Evolutionary conservation across 2,888 invertebrate genomes (phyloP), one percentile per base, ranked within the genome.

Genomic region (Tridacna gigas): DNA sequence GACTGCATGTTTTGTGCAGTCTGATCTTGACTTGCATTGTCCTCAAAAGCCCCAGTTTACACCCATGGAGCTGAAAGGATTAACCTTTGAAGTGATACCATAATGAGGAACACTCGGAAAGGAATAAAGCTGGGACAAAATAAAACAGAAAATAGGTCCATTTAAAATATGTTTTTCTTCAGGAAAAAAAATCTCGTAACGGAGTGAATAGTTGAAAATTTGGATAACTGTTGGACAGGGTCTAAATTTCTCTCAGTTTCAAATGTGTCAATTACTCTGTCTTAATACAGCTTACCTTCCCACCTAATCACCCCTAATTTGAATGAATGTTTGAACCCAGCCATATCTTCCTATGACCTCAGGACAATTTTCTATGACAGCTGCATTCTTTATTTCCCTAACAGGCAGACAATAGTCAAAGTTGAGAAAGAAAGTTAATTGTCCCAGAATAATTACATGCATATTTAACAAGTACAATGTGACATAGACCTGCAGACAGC

Each of bases 251-350:
- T 71, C 71, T 47, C 45, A n/a, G 11, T 71, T 22, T 22, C 37
- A 71, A 47, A n/a, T 22, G 48, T 48, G n/a, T 45, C 71, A 71
- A 71, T 71, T 71, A 71, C 25, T 45, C 9, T 20, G 71, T 47
- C 45, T 71, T 71, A 71, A 48, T 47, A 71, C 71, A 47, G 48
- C 47, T 71, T 71, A 71, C 45, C 48, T 71, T 47, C 48, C n/a
- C 48, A 71, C 69, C 69, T 69, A 63, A 63, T 63, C 26, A 22
- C 63, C 63, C 63, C 26, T 63, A 63, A 45, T 69, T 69, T 69
- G 69, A 69, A 69, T 69, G 45, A 25, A 47, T 71, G 0, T 22
- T 15, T 71, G 48, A 45, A 48, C 71, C n/a, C n/a, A 48, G n/a
- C 20, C 47, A 45, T 48, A 71, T 71, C 47, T 71, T 45, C 12